Base-by-base conservation (phyloP, 2,113 vertebrate species). In the Strix uralensis region DNA sequence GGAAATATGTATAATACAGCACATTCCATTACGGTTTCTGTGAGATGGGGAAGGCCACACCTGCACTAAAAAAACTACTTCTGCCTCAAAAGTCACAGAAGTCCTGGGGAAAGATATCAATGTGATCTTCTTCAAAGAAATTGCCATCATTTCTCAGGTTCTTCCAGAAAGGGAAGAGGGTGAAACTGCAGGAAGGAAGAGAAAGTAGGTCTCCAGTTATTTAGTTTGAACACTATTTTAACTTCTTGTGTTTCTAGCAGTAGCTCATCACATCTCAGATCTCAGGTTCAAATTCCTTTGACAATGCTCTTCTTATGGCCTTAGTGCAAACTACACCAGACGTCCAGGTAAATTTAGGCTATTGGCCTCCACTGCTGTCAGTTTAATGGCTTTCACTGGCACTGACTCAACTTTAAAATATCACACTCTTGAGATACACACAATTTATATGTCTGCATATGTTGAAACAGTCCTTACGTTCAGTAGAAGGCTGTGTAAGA, bases 321-420 rank as follows among this genome's bases (percentile, higher is more conserved):
- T 78, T 69, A 63, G 29, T 52, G 20, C 58, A 71, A 74, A 55
- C 15, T 77, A 77, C 46, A 67, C 23, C 46, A 86, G 84, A 55
- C 26, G 21, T 69, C 25, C 38, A 75, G 47, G 62, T 74, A 93
- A 79, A 69, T 67, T 74, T 54, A 62, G 22, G 16, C 36, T 65
- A 27, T 44, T 29, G 46, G 46, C 32, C 69, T 95, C 74, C 51
- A 74, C 19, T 44, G 42, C 46, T 86, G 61, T 86, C 86, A 81
- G 21, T 62, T 78, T 81, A 85, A 78, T 40, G 67, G 23, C 32
- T 92, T 95, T 92, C 75, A 77, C 34, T 86, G 88, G 40, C 55
- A 78, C 26, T 71, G 54, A n/a, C 13, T 82, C 92, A 42, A 22
- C 15, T 96, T 58, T 79, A 70, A 91, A 80, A 77, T 84, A 93